Base-by-base conservation (phyloP, 2,113 vertebrate species). In the Otocyon megalotis region DNA sequence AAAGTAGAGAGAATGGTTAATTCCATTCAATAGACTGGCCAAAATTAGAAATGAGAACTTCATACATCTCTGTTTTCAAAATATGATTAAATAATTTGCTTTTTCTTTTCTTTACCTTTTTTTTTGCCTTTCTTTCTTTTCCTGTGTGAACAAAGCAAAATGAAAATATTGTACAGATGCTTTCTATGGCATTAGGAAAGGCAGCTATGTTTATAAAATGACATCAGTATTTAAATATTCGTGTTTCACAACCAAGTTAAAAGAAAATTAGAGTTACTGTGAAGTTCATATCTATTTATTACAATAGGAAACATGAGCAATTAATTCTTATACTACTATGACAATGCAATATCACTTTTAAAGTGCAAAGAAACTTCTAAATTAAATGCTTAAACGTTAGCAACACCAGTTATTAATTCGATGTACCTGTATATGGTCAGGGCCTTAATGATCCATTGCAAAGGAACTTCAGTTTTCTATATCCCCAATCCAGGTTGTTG, bases 221-320 rank as follows among this genome's bases (percentile, higher is more conserved):
- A 58, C 69, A 90, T 87, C 26, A 22, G 8, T 74, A 48, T 48
- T 85, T 80, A 62, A 71, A 37, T 83, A 65, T 58, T 32, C 3
- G 26, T 22, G 10, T 28, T 54, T 82, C 9, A 35, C 30, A 69
- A 94, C 3, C 58, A 86, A 89, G 24, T 62, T 85, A 32, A 86
- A 91, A 92, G 48, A 72, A 84, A 87, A 97, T 63, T 28, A 26
- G 11, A 63, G 67, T 69, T 50, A 89, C 15, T 92, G 19, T 88
- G 15, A 69, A 86, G 35, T 37, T 86, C 90, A 69, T 48, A 3
- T 86, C 58, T 3, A 1, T 35, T 95, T 85, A 62, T 90, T 90
- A 63, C 56, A 71, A 77, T 62, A 82, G 24, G 28, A 48, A 14
- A 96, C 22, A 62, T 84, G 63, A 84, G 9, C 5, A 62, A 81